Conservation (phyloP, 1,140 invertebrate genomes). For the Chironomus striatipennis region DNA sequence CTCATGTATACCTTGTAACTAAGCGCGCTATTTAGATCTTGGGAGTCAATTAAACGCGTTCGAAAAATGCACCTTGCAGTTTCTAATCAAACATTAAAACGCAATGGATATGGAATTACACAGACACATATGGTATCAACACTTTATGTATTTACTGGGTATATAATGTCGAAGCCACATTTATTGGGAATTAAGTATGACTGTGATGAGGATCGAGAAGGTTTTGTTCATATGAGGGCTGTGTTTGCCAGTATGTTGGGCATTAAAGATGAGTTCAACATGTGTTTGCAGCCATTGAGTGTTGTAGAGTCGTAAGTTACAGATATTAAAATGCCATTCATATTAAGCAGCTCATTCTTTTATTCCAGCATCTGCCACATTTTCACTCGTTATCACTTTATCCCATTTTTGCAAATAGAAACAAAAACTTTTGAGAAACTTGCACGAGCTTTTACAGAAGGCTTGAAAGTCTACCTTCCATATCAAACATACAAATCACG, state of each 20-base stretch:
- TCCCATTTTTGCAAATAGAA: conserved; percentile 21
- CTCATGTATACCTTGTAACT: too few species aligned
- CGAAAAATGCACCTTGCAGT: conserved; percentile 51
- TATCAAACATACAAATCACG: background rate
- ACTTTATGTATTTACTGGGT: conserved; percentile 73
- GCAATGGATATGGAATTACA: conserved; percentile 42
- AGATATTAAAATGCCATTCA: too few species aligned
- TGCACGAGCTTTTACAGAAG: background rate
- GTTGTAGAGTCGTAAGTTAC: background rate
- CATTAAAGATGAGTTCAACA: conserved; percentile 49
- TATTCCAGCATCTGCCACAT: background rate
- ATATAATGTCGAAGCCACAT: conserved; percentile 51
- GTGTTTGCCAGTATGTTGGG: conserved; percentile 67
- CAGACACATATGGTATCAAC: conserved; percentile 73
- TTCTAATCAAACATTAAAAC: conserved; percentile 38
- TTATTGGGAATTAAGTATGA: conserved; percentile 48
- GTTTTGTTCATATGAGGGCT: conserved; percentile 68
- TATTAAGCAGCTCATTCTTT: too few species aligned
- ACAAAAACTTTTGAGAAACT: background rate
- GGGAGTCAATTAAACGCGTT: conserved; percentile 53
- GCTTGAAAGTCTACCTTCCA: background rate
- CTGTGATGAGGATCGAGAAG: conserved; percentile 50
- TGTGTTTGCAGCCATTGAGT: background rate
- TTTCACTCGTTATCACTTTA: background rate
- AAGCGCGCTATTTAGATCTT: too few species aligned